phyloP scores from a whole-genome alignment of 2,888 invertebrate genomes.

The Opisthograptis luteolata region DNA sequence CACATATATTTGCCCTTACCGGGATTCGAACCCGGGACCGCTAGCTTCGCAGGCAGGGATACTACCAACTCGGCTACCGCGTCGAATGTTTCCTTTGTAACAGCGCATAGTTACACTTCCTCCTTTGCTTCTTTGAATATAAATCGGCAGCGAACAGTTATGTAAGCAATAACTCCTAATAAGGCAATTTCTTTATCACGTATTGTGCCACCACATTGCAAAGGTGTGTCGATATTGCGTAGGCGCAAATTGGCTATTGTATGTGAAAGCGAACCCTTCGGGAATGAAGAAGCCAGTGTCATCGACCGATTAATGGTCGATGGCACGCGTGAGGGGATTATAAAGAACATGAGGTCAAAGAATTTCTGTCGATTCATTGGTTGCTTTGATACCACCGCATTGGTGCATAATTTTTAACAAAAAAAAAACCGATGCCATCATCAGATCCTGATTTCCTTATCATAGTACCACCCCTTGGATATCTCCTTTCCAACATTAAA shows the following conservation, averaged over 20 bases:
- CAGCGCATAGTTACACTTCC: slow-evolving; percentile 24
- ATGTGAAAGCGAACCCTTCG: slow-evolving; percentile 33
- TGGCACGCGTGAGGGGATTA: slow-evolving; percentile 28
- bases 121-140: slow-evolving; percentile 38
- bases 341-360: slow-evolving; percentile 12
- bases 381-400: slow-evolving; percentile 10
- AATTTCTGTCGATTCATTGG: slow-evolving; percentile 9
- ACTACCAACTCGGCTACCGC: not conserved
- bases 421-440: too few species aligned
- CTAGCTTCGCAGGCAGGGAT: not conserved
- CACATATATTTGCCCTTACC: too few species aligned
- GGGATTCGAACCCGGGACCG: too few species aligned
- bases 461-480: too few species aligned
- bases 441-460: too few species aligned
- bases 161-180: slow-evolving; percentile 37
- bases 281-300: slow-evolving; percentile 35
- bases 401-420: not conserved
- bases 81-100: slow-evolving; percentile 26
- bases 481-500: too few species aligned
- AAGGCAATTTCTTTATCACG: slow-evolving; percentile 40
- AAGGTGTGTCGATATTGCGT: slow-evolving; percentile 37
- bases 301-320: slow-evolving; percentile 27
- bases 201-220: slow-evolving; percentile 36
- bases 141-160: slow-evolving; percentile 36
- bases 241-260: slow-evolving; percentile 41